Evolutionary conservation across 2,888 invertebrate genomes (phyloP), one percentile per base, ranked within the genome.

Genomic region (Melieria crassipennis): DNA sequence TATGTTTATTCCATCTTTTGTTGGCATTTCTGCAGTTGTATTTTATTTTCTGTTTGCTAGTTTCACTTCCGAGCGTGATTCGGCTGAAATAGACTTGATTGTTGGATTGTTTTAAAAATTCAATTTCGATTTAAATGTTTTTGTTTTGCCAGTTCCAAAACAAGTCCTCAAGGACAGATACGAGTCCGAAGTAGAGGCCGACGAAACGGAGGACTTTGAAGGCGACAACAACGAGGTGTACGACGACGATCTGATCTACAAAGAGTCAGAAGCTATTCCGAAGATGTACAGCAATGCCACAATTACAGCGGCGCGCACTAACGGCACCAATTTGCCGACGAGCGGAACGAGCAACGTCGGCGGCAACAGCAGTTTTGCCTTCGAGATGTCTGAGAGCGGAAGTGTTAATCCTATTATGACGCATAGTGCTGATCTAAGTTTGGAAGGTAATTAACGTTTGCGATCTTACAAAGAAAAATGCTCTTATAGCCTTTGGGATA

Each of bases 81-180:
- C 30, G 30, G 30, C 30, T 30, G 30, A 30, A 30, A 30, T 30
- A 30, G 30, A 30, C 30, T 30, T 30, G 30, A 30, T 60, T 30
- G 42, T 30, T 58, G 30, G 10, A 43, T 16, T 7, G 16, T 58
- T 7, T 10, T 16, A 13, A 58, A 58, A 58, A 6, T 7, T 9
- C 1, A 42, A 45, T 52, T 7, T 11, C 16, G 43, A 5, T n/a
- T 11, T 13, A 11, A 55, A 55, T 16, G n/a, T 11, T 55, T 55
- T 55, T 3, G 10, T 13, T 55, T 45, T 30, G 42, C 13, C 88
- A 96, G 95, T 95, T 76, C 95, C 94, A 45, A 90, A 94, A 79
- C 92, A 92, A 84, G 94, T 96, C 73, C 88, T 96, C 76, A 93
- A 93, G 85, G 94, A 94, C 86, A 91, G 92, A 79, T 94, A 92